Evolutionary conservation across 2,113 vertebrate species (phyloP).

Genomic region (Mus pahari): DNA sequence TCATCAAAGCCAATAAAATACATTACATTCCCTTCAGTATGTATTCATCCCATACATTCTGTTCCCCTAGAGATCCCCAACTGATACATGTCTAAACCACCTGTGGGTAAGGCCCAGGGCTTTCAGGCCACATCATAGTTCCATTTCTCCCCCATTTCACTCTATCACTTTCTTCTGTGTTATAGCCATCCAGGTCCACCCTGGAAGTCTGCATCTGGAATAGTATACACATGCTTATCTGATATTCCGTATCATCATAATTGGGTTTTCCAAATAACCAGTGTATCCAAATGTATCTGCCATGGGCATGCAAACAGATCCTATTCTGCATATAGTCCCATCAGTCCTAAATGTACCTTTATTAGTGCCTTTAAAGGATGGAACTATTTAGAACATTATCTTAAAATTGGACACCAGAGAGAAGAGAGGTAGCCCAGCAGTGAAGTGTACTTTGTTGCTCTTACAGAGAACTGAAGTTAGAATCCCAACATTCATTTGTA

Average conservation of each 20-base stretch:
- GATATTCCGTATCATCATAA: neutral
- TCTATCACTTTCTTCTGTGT: neutral
- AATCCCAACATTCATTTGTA: neutral
- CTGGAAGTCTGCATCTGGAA: neutral
- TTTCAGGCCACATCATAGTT: neutral
- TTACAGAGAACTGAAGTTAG: neutral
- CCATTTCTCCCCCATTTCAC: neutral
- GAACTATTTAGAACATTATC: neutral
- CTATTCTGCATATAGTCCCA: neutral
- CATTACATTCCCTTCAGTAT: neutral
- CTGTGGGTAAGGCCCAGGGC: accelerated
- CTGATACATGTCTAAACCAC: neutral
- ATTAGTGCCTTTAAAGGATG: neutral
- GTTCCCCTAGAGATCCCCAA: neutral
- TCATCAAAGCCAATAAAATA: neutral
- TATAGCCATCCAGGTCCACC: neutral
- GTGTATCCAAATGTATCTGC: conserved; percentile 26
- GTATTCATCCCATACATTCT: neutral
- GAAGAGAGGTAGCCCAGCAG: neutral
- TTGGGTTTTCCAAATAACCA: neutral
- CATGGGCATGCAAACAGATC: neutral
- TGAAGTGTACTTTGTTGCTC: neutral
- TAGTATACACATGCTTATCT: neutral
- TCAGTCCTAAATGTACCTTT: neutral
- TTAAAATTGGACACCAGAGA: neutral